Conservation (phyloP, 2,797 vertebrate species). For the Etheostoma nigrum region DNA sequence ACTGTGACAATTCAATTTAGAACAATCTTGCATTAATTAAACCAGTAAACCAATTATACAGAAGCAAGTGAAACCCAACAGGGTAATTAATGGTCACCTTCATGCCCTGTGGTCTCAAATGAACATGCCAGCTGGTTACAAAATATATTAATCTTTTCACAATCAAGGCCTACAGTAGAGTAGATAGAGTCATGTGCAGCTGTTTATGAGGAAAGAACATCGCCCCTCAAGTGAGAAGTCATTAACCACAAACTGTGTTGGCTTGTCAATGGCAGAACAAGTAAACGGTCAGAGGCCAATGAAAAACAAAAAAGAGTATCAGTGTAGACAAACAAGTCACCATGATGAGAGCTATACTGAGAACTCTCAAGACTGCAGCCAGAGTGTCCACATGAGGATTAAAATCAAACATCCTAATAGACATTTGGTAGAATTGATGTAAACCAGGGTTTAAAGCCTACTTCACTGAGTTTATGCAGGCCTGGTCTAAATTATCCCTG, state of each 20-base stretch:
- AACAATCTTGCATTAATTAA: constrained; percentile 52
- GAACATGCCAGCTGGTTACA: constrained; percentile 48
- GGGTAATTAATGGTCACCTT: constrained; percentile 64
- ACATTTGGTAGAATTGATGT: constrained; percentile 17
- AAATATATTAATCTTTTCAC: constrained; percentile 51
- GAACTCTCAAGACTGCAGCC: constrained; percentile 3
- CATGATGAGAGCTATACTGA: constrained; percentile 15
- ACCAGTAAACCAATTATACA: constrained; percentile 54
- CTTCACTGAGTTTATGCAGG: neutral
- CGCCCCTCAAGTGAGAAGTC: constrained; percentile 60
- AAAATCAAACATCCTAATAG: constrained; percentile 28
- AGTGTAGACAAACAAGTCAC: constrained; percentile 54
- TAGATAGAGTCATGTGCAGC: constrained; percentile 34
- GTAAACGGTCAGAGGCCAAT: constrained; percentile 32
- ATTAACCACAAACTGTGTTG: constrained; percentile 65
- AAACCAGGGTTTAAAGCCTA: constrained; percentile 32
- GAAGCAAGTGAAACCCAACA: constrained; percentile 44
- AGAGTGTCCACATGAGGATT: constrained; percentile 35
- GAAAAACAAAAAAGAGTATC: constrained; percentile 3
- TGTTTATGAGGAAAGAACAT: constrained; percentile 36
- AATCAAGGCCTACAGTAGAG: constrained; percentile 21
- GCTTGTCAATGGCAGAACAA: constrained; percentile 43
- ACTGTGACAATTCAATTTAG: constrained; percentile 46
- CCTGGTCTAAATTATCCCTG: too few species aligned
- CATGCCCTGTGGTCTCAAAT: constrained; percentile 55